Percentiles rank a stretch among this genome's conserved stretches.
phyloP scores from a whole-genome alignment of 1,140 invertebrate genomes.

The Liolophura sinensis region DNA sequence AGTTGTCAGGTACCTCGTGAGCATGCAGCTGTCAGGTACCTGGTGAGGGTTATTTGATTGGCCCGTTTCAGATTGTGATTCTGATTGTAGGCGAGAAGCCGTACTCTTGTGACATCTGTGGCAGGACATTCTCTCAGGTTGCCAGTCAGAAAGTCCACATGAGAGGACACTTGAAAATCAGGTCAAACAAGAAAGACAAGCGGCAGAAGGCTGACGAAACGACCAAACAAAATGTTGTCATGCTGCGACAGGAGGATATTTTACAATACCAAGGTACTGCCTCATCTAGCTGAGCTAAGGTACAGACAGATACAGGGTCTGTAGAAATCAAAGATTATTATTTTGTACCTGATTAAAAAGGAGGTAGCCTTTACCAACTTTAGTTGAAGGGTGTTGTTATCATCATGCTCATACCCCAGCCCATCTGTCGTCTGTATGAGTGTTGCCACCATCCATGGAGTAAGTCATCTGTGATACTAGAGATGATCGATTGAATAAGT shows the following conservation, averaged over 20 bases:
- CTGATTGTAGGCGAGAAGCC: slow-evolving; percentile 57
- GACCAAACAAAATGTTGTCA: neutral
- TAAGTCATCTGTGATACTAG: too few species aligned
- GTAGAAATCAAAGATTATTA: too few species aligned
- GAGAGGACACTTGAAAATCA: slow-evolving; percentile 27
- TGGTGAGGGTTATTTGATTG: neutral
- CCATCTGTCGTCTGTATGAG: too few species aligned
- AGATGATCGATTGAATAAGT: too few species aligned
- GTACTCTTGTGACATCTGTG: slow-evolving; percentile 49
- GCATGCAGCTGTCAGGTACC: neutral
- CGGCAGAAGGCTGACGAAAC: too few species aligned
- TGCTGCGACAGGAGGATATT: slow-evolving; percentile 6
- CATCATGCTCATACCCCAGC: too few species aligned
- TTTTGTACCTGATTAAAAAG: too few species aligned
- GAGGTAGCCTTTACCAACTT: too few species aligned
- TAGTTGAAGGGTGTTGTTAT: too few species aligned
- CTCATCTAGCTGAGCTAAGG: neutral
- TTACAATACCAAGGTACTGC: slow-evolving; percentile 4
- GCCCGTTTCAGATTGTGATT: neutral
- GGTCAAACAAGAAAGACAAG: too few species aligned
- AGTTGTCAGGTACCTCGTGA: neutral
- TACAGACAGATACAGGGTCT: too few species aligned
- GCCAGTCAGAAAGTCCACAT: slow-evolving; percentile 42
- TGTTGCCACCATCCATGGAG: too few species aligned
- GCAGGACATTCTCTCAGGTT: slow-evolving; percentile 44